Percentiles rank a stretch among this genome's conserved stretches.
phyloP scores from a whole-genome alignment of 2,888 invertebrate genomes.

The Sericinus montela region DNA sequence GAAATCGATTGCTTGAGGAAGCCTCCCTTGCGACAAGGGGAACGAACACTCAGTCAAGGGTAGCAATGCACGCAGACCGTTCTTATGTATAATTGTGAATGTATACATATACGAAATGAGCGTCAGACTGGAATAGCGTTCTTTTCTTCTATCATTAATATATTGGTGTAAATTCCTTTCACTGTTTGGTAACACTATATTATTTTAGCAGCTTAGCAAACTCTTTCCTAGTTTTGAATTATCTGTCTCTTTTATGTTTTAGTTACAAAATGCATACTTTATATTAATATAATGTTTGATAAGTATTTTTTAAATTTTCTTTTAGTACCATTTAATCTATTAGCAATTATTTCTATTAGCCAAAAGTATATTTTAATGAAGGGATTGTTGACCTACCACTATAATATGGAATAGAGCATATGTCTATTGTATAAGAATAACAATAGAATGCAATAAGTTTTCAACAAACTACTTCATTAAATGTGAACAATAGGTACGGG shows the following conservation, averaged over 20 bases:
- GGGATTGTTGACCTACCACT: slow-evolving; percentile 7
- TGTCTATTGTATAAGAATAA: slow-evolving; percentile 29
- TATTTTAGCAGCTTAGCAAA: too few relatives aligned
- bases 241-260: too few relatives aligned
- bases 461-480: slow-evolving; percentile 31
- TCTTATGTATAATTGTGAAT: slow-evolving; percentile 10
- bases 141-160: too few relatives aligned
- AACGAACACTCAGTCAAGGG: slow-evolving; percentile 47
- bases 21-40: slow-evolving; percentile 37
- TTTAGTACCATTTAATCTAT: too few relatives aligned
- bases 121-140: background rate
- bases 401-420: slow-evolving; percentile 18
- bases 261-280: too few relatives aligned
- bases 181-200: too few relatives aligned
- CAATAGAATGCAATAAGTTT: slow-evolving; percentile 31
- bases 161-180: too few relatives aligned
- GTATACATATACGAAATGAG: background rate
- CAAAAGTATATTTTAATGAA: slow-evolving; percentile 2
- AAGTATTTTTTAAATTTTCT: too few relatives aligned
- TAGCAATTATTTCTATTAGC: too few relatives aligned
- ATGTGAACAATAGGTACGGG: slow-evolving; percentile 42
- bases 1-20: slow-evolving; percentile 54
- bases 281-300: too few relatives aligned
- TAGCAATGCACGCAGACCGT: slow-evolving; percentile 29
- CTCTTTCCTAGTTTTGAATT: too few relatives aligned